Conservation (phyloP, 2,888 invertebrate genomes). For the Nemapogon koenigi region DNA sequence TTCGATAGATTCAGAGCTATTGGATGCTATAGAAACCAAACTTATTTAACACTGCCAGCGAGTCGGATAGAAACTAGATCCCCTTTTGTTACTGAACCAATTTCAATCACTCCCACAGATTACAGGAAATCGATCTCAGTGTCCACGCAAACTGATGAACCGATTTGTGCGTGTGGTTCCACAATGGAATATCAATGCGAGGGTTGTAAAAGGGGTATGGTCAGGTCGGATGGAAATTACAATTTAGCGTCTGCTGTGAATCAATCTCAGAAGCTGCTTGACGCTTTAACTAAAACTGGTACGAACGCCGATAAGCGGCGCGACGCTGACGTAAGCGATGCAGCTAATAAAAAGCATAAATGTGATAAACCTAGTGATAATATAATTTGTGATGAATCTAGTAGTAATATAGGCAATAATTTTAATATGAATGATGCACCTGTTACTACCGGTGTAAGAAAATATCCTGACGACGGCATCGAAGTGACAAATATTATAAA, state of each 20-base stretch:
- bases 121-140: constrained; percentile 41
- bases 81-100: constrained; percentile 34
- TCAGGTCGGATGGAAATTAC: constrained; percentile 46
- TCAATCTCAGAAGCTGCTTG: constrained; percentile 59
- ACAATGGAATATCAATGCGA: constrained; percentile 31
- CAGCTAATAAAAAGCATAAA: constrained; percentile 46
- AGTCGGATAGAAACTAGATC: constrained; percentile 44
- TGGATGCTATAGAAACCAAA: constrained; percentile 53
- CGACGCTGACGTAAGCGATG: constrained; percentile 31
- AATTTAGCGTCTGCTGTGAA: constrained; percentile 39
- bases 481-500: constrained; percentile 33
- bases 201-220: constrained; percentile 34
- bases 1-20: constrained; percentile 54
- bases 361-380: constrained; percentile 51
- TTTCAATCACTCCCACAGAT: constrained; percentile 31
- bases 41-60: constrained; percentile 48
- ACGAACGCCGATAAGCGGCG: constrained; percentile 24
- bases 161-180: constrained; percentile 40
- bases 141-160: constrained; percentile 48
- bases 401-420: constrained; percentile 25
- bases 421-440: constrained; percentile 15
- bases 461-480: constrained; percentile 19
- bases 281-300: constrained; percentile 53
- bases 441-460: constrained; percentile 9
- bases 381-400: constrained; percentile 35